Conservation (phyloP, 2,797 vertebrate species). For the Lithobates pipiens region DNA sequence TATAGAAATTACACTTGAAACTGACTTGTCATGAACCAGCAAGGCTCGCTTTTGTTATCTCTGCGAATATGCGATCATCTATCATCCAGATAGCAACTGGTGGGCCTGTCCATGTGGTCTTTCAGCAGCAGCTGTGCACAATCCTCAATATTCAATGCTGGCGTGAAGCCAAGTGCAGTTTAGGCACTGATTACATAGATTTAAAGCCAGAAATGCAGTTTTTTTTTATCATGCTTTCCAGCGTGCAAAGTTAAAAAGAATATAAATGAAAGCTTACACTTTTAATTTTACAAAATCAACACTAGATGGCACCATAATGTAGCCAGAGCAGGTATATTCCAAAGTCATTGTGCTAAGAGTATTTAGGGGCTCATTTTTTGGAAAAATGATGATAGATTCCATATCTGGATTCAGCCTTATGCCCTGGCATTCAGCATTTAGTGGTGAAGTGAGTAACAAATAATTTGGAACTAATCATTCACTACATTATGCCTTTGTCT, state of each 20-base stretch:
- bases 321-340: background rate
- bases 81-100: slow-evolving; percentile 55
- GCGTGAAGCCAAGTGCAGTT: slow-evolving; percentile 32
- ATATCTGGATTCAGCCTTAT: background rate
- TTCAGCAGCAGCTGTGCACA: slow-evolving; percentile 42
- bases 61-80: slow-evolving; percentile 32
- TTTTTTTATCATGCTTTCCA: background rate
- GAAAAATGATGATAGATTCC: no score
- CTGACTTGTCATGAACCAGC: background rate
- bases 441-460: no score
- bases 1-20: background rate
- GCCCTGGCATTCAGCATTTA: no score
- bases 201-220: slow-evolving; percentile 1
- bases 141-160: slow-evolving; percentile 29
- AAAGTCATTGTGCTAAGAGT: background rate
- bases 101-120: slow-evolving; percentile 22
- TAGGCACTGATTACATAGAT: slow-evolving; percentile 3
- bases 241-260: background rate
- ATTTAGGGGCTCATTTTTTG: background rate
- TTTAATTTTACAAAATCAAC: background rate
- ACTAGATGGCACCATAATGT: slow-evolving; percentile 51
- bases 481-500: background rate
- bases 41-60: slow-evolving; percentile 10
- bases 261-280: background rate
- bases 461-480: no score